Evolutionary conservation across 1,140 invertebrate genomes (phyloP).

Genomic region (Agrypnia vestita): DNA sequence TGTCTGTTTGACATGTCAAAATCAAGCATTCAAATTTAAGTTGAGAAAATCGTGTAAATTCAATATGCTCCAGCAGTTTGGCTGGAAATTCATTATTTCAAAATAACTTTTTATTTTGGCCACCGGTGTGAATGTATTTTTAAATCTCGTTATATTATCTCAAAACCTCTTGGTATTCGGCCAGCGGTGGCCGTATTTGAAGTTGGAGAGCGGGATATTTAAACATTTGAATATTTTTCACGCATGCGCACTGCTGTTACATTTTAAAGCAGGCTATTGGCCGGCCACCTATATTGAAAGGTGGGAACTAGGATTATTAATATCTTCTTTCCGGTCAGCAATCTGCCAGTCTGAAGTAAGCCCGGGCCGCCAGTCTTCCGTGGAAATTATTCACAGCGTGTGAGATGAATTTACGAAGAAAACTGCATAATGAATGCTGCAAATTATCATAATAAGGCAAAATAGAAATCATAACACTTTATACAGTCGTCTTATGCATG

Average conservation of each 20-base stretch:
- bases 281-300: background rate
- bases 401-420: background rate
- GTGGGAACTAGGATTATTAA: constrained; percentile 23
- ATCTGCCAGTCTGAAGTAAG: constrained; percentile 1
- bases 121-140: constrained; percentile 32
- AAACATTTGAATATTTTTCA: constrained; percentile 27
- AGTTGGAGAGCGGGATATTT: constrained; percentile 32
- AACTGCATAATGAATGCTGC: too few relatives aligned
- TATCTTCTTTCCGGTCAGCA: constrained; percentile 34
- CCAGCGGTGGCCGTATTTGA: constrained; percentile 13
- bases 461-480: too few relatives aligned
- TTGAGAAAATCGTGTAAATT: background rate
- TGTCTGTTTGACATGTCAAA: too few relatives aligned
- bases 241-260: constrained; percentile 19
- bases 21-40: too few relatives aligned
- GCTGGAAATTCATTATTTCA: background rate
- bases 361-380: background rate
- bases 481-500: too few relatives aligned
- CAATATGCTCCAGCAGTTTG: background rate
- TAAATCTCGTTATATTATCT: background rate
- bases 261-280: background rate
- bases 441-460: too few relatives aligned
- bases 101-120: constrained; percentile 16
- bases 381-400: constrained; percentile 11
- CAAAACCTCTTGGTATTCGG: constrained; percentile 14